Conservation (phyloP, 64 coral and sea anemone genomes). For the Acropora yongei region DNA sequence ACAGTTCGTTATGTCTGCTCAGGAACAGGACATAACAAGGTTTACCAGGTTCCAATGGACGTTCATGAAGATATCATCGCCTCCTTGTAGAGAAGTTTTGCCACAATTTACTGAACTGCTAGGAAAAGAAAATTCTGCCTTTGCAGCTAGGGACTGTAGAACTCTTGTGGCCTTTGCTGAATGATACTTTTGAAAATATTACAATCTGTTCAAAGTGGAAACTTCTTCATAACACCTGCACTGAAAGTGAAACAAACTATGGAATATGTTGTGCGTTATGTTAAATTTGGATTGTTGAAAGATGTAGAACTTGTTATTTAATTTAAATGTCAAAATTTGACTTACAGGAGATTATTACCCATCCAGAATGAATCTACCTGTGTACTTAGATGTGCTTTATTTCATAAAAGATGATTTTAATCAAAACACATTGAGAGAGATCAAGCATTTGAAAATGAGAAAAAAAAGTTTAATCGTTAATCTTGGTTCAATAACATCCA, state of each 20-base stretch:
- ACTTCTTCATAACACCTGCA: background rate
- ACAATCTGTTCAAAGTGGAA: background rate
- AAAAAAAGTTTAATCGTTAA: too few relatives aligned
- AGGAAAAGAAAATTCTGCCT: background rate
- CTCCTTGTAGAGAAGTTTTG: constrained; percentile 20
- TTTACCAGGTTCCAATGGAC: constrained; percentile 36
- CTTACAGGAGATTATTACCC: constrained; percentile 25
- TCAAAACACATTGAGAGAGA: background rate
- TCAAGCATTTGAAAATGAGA: background rate
- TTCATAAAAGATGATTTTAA: background rate
- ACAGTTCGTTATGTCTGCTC: constrained; percentile 56
- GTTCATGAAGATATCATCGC: constrained; percentile 57
- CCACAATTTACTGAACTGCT: background rate
- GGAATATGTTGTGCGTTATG: background rate
- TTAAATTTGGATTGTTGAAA: background rate
- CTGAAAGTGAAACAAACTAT: constrained; percentile 2
- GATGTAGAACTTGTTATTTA: background rate
- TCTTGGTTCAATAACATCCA: constrained; percentile 1
- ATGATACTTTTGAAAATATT: background rate
- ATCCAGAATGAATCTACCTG: constrained; percentile 25
- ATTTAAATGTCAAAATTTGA: constrained; percentile 24
- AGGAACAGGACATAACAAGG: constrained; percentile 37
- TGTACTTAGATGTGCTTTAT: background rate
- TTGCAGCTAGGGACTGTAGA: background rate
- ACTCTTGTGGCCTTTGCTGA: background rate